phyloP scores from a whole-genome alignment of 1,140 invertebrate species.

The Tetraneura akinire region DNA sequence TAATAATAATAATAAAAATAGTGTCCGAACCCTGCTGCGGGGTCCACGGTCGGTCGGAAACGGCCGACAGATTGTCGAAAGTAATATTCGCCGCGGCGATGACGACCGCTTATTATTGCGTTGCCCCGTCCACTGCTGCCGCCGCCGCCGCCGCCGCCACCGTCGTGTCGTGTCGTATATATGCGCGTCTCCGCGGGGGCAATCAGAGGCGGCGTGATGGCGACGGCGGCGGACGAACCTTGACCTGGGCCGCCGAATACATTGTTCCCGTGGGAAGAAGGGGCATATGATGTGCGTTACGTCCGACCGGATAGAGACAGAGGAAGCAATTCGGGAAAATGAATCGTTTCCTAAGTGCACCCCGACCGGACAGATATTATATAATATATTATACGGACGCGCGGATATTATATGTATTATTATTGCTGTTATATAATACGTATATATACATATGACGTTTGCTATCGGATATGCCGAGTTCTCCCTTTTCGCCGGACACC shows the following conservation, averaged over 20 bases:
- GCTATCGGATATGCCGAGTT: slow-evolving; percentile 12
- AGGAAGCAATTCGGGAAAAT: slow-evolving; percentile 51
- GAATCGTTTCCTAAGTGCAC: slow-evolving; percentile 51
- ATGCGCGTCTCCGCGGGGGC: no score
- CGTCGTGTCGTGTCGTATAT: no score
- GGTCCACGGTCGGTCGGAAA: slow-evolving; percentile 33
- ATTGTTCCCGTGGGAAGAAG: slow-evolving; percentile 50
- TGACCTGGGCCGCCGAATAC: slow-evolving; percentile 27
- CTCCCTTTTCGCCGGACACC: not conserved
- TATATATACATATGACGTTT: no score
- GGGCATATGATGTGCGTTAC: slow-evolving; percentile 40
- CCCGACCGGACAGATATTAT: slow-evolving; percentile 39
- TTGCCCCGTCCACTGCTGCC: no score
- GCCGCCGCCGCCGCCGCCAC: no score
- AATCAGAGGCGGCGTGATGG: not conserved
- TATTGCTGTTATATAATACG: no score
- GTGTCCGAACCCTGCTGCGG: not conserved
- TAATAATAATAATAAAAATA: no score
- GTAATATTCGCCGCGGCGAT: not conserved
- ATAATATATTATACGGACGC: not conserved
- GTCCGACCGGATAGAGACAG: slow-evolving; percentile 40
- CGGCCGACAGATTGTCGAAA: slow-evolving; percentile 43
- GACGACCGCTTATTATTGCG: slow-evolving; percentile 3
- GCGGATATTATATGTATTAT: no score
- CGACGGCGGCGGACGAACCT: not conserved